A percentile compares a stretch with the other conserved stretches of the same genome.
phyloP scores from a whole-genome alignment of 2,888 invertebrate species.

The Epinotia bilunana region DNA sequence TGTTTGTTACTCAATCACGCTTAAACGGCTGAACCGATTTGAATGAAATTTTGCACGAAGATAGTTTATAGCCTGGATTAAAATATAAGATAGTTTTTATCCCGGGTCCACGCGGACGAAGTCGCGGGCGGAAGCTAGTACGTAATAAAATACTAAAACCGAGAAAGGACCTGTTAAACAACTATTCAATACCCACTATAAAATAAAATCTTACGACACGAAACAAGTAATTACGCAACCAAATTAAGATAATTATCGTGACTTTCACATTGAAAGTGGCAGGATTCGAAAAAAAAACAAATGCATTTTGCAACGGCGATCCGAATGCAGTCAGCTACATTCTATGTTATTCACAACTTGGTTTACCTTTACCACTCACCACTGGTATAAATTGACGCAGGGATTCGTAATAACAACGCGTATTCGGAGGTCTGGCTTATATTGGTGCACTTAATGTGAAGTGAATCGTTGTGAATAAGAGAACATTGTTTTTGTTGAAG shows the following conservation, averaged over 20 bases:
- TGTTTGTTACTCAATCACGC: too few species aligned
- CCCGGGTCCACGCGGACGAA: too few species aligned
- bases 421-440: too few species aligned
- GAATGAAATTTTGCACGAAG: too few species aligned
- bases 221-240: constrained; percentile 42
- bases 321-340: constrained; percentile 27
- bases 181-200: constrained; percentile 15
- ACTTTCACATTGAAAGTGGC: constrained; percentile 66
- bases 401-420: too few species aligned
- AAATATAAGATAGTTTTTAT: too few species aligned
- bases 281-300: constrained; percentile 36
- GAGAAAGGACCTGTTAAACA: constrained; percentile 24
- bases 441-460: neutral
- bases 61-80: too few species aligned
- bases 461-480: neutral
- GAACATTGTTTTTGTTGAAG: neutral
- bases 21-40: too few species aligned
- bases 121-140: too few species aligned
- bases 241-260: constrained; percentile 61
- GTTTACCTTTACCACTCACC: neutral
- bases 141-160: constrained; percentile 8
- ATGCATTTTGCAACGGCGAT: constrained; percentile 5
- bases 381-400: neutral
- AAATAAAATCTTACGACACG: constrained; percentile 33
- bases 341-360: constrained; percentile 2